Conservation (phyloP, 35 echinoderm and acorn worm species). For the Apostichopus californicus region DNA sequence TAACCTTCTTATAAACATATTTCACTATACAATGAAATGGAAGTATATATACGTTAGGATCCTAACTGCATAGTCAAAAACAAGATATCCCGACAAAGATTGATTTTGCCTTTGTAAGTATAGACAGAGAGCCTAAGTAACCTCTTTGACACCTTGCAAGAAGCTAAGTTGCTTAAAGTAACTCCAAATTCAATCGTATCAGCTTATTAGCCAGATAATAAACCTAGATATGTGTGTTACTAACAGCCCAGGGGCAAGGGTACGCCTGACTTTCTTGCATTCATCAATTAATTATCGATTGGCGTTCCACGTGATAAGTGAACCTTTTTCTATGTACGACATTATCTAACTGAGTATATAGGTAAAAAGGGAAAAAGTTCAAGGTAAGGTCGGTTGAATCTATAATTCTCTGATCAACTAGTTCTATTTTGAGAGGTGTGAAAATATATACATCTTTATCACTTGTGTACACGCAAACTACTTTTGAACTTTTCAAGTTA, state of each 20-base stretch:
- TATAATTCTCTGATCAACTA: not conserved
- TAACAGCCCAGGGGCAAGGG: conserved; percentile 18
- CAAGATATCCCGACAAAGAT: conserved; percentile 6
- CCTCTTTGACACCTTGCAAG: conserved; percentile 11
- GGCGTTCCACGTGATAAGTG: not conserved
- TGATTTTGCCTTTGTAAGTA: not conserved
- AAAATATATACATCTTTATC: not conserved
- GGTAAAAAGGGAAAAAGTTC: not conserved
- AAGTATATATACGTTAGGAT: not conserved
- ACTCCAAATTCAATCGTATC: not conserved
- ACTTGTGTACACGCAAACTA: not conserved
- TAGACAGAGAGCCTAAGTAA: not conserved
- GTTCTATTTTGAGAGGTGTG: conserved; percentile 18
- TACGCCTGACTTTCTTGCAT: not conserved
- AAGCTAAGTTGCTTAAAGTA: conserved; percentile 30
- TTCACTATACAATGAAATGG: not conserved
- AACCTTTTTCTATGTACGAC: not conserved
- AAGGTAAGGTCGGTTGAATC: conserved; percentile 4
- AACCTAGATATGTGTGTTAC: conserved; percentile 42
- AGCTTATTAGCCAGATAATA: conserved; percentile 11
- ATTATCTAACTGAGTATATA: not conserved
- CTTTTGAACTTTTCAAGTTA: too few species aligned
- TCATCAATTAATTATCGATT: conserved; percentile 25
- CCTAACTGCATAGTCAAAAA: not conserved
- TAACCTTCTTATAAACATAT: not conserved